Conservation (phyloP, 1,140 invertebrate genomes). For the Sminthurides bifidus region DNA sequence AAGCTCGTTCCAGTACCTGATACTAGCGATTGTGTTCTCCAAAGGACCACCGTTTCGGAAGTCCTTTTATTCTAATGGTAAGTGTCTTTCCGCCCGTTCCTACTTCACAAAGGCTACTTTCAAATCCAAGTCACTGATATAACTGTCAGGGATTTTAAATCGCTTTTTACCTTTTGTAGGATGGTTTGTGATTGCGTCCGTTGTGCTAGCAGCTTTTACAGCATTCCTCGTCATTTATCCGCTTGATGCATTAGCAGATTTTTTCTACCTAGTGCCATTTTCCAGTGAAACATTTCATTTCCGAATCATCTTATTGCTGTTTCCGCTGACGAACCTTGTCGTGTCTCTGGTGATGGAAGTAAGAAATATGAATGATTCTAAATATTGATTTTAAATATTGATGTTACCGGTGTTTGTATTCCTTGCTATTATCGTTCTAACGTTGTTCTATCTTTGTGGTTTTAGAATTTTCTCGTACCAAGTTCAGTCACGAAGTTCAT, state of each 20-base stretch:
- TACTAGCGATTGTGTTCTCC: constrained; percentile 45
- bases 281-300: constrained; percentile 6
- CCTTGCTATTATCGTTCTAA: background rate
- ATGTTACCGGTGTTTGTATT: background rate
- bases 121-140: background rate
- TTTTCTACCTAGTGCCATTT: constrained; percentile 12
- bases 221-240: constrained; percentile 33
- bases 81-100: too few species aligned
- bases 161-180: constrained; percentile 9
- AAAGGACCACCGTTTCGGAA: constrained; percentile 46
- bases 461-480: constrained; percentile 15
- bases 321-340: constrained; percentile 16
- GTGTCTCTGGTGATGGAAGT: constrained; percentile 22
- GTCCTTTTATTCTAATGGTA: constrained; percentile 45
- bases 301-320: constrained; percentile 12
- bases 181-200: constrained; percentile 31
- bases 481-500: constrained; percentile 8
- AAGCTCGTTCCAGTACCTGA: constrained; percentile 53
- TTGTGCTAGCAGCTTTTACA: constrained; percentile 33
- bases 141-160: background rate
- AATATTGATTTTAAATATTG: background rate
- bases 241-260: constrained; percentile 12
- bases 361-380: background rate
- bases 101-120: background rate
- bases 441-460: background rate